These are phyloP conservation scores for Cordilura impudica DNA, from an alignment of 2,888 invertebrate species.

Conservation along the genomic window DNA sequence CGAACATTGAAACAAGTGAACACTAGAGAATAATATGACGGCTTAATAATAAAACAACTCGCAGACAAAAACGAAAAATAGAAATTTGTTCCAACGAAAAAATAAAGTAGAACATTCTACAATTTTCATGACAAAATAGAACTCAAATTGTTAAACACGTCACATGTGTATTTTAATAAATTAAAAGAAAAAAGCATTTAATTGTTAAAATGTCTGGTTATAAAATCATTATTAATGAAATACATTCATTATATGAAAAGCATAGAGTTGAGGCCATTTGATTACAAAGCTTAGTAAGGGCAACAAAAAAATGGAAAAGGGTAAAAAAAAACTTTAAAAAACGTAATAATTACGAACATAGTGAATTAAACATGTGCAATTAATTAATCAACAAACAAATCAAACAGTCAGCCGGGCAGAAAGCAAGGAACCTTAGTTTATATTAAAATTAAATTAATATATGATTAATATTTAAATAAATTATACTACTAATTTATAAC, in stretches of 20 bases:
- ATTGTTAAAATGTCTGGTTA: slow-evolving; percentile 33
- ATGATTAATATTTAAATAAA: slow-evolving; percentile 13
- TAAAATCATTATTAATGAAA: slow-evolving; percentile 40
- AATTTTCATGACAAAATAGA: too few species aligned
- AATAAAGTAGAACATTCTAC: too few species aligned
- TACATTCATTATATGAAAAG: slow-evolving; percentile 21
- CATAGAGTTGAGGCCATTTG: slow-evolving; percentile 15
- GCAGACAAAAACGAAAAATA: too few species aligned
- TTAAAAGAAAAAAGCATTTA: slow-evolving; percentile 29
- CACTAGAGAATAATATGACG: neutral
- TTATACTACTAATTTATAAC: slow-evolving; percentile 27
- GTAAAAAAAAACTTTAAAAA: slow-evolving; percentile 3
- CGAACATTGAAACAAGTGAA: neutral
- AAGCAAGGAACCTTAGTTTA: neutral
- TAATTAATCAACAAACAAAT: slow-evolving; percentile 31
- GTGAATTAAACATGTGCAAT: slow-evolving; percentile 43
- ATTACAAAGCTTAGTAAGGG: neutral
- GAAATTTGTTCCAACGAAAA: too few species aligned
- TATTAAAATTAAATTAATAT: slow-evolving; percentile 13
- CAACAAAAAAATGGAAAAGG: neutral
- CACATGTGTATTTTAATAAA: neutral
- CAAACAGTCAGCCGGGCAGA: neutral
- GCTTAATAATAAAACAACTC: neutral
- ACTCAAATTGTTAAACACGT: too few species aligned
- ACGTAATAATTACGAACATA: slow-evolving; percentile 28